These are phyloP conservation scores for Brachionus angularis DNA, from an alignment of 1,140 invertebrate species.

Conservation along the genomic window DNA sequence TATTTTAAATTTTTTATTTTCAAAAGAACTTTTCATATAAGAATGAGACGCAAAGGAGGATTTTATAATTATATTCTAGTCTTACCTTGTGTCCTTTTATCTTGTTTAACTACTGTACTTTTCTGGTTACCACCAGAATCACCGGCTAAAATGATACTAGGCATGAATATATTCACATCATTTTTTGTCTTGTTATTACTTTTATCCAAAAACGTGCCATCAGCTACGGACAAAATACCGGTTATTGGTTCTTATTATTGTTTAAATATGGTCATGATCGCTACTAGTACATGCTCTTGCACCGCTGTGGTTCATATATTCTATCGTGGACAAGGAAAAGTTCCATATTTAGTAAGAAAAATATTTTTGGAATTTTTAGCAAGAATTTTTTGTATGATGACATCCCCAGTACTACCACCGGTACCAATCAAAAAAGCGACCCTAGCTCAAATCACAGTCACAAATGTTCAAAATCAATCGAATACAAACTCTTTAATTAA, in stretches of 20 bases:
- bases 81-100: constrained; percentile 56
- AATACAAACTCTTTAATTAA: constrained; percentile 26
- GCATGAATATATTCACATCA: constrained; percentile 58
- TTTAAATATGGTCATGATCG: constrained; percentile 59
- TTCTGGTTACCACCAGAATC: constrained; percentile 60
- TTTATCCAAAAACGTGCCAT: constrained; percentile 55
- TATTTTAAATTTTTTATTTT: neutral
- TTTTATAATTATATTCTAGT: constrained; percentile 59
- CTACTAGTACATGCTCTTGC: constrained; percentile 57
- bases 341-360: constrained; percentile 1
- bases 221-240: constrained; percentile 55
- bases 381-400: constrained; percentile 41
- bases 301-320: constrained; percentile 57
- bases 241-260: constrained; percentile 60
- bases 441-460: too few species aligned
- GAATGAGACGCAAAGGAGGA: constrained; percentile 53
- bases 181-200: constrained; percentile 57
- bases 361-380: constrained; percentile 42
- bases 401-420: constrained; percentile 23
- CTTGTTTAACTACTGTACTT: constrained; percentile 52
- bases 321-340: constrained; percentile 49
- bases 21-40: constrained; percentile 50
- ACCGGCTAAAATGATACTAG: constrained; percentile 59
- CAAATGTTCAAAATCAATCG: too few species aligned
- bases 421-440: neutral